These are phyloP conservation scores for Plecotus auritus DNA, from an alignment of 2,113 vertebrate species.

Conservation along the genomic window DNA sequence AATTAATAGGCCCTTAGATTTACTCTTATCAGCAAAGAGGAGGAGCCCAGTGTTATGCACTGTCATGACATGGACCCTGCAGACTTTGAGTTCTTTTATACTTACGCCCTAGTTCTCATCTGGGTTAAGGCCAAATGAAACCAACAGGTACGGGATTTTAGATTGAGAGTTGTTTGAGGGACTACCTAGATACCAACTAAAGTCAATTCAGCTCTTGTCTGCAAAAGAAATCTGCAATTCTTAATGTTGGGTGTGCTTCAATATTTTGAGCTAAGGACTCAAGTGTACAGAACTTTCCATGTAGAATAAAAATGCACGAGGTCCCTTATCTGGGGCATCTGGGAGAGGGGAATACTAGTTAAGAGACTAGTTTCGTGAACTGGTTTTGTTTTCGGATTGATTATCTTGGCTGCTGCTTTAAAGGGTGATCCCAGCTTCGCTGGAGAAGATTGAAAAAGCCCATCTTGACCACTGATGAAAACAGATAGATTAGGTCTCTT, in stretches of 20 bases:
- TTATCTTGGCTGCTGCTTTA: neutral
- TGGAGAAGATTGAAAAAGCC: neutral
- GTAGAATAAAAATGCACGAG: neutral
- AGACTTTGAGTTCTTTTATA: neutral
- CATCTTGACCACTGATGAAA: neutral
- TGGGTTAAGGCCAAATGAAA: slow-evolving; percentile 29
- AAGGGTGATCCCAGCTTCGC: neutral
- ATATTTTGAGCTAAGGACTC: neutral
- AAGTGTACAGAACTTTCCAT: neutral
- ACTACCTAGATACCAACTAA: neutral
- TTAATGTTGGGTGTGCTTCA: neutral
- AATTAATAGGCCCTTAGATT: neutral
- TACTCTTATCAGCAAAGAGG: neutral
- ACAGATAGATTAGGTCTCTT: neutral
- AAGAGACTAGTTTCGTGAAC: neutral
- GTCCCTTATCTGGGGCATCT: neutral
- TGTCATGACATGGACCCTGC: neutral
- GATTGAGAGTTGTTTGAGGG: neutral
- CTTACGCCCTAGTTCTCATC: neutral
- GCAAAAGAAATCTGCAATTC: neutral
- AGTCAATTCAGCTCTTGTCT: neutral
- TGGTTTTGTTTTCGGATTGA: neutral
- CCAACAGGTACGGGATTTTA: neutral
- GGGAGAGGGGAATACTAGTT: neutral
- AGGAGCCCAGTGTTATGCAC: neutral